These are phyloP conservation scores for Phenganax marumi DNA, from an alignment of 92 coral and sea anemone species.

Conservation along the genomic window DNA sequence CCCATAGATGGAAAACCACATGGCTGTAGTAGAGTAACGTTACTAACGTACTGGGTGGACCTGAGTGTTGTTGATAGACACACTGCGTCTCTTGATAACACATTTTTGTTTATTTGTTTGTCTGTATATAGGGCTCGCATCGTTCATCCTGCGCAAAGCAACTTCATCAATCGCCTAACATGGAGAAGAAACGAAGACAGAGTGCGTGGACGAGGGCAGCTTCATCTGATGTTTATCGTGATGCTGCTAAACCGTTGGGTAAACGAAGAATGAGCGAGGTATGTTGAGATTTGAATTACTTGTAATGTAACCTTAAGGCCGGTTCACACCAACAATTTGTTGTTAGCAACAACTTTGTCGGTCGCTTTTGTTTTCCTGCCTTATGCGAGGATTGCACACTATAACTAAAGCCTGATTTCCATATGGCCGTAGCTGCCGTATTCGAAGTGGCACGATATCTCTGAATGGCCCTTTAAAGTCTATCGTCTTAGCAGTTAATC, in stretches of 20 bases:
- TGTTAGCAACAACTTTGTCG: too few species aligned
- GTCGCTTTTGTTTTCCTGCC: too few species aligned
- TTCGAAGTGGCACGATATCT: too few species aligned
- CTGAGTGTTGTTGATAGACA: slow-evolving; percentile 3
- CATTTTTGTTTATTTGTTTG: slow-evolving; percentile 6
- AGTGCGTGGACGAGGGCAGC: slow-evolving; percentile 8
- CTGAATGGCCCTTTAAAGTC: too few species aligned
- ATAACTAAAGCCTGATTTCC: not conserved
- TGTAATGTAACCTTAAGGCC: not conserved
- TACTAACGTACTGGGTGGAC: not conserved
- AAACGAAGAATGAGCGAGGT: slow-evolving; percentile 41
- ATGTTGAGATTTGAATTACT: not conserved
- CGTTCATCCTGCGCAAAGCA: not conserved
- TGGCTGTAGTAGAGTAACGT: not conserved
- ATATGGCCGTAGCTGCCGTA: too few species aligned
- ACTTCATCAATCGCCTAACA: slow-evolving; percentile 7
- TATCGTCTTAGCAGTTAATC: too few species aligned
- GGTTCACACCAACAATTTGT: too few species aligned
- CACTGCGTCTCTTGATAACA: not conserved
- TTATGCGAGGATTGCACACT: not conserved
- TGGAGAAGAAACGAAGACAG: slow-evolving; percentile 20
- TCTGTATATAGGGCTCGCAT: not conserved
- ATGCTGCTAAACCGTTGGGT: not conserved
- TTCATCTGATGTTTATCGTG: not conserved
- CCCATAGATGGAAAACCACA: too few species aligned